Evolutionary conservation across 2,797 vertebrate genomes (phyloP).

Genomic region (Gallirallus australis): DNA sequence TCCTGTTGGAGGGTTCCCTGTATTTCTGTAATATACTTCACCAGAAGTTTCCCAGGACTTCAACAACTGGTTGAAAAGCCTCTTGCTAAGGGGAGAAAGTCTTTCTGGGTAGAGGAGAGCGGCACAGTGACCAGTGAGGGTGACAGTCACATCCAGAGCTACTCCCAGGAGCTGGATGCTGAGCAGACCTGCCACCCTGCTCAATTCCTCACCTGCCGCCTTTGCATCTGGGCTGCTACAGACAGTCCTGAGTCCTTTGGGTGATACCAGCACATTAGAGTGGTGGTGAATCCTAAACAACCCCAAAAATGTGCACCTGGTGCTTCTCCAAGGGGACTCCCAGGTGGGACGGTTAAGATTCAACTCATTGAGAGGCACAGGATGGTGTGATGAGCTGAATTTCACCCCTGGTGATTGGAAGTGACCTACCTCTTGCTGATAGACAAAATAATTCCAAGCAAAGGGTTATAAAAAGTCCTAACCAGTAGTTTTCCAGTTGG

Average conservation of each 20-base stretch:
- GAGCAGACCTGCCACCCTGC: neutral
- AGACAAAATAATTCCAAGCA: neutral
- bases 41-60: neutral
- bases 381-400: neutral
- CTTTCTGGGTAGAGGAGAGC: neutral
- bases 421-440: neutral
- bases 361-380: neutral
- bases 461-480: constrained; percentile 39
- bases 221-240: neutral
- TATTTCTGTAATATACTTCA: neutral
- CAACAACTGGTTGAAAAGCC: neutral
- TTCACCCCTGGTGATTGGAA: constrained; percentile 20
- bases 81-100: neutral
- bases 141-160: neutral
- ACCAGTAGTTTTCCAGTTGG: constrained; percentile 20
- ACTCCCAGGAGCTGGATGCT: neutral
- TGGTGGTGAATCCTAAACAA: neutral
- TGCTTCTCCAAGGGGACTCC: neutral
- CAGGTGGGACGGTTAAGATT: neutral
- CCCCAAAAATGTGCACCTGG: neutral
- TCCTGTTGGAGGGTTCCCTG: neutral
- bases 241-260: neutral
- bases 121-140: rapidly evolving
- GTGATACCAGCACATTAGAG: neutral
- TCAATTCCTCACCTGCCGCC: neutral